Evolutionary conservation across 2,888 invertebrate genomes (phyloP), one percentile per base, ranked within the genome.

Genomic region (Thumatha senex): DNA sequence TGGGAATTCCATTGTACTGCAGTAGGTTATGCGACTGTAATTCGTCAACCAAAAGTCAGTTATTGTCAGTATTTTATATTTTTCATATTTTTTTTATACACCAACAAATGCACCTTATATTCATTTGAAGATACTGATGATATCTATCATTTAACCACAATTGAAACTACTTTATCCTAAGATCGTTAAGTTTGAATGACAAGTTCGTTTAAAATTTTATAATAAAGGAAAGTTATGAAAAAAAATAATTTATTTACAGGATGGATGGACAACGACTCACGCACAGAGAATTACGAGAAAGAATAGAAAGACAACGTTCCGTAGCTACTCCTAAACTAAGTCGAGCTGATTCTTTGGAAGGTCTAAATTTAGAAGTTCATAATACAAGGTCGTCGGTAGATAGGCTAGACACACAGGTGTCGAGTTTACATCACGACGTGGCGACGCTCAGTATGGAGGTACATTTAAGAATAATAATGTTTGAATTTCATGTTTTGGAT

Each of bases 361-460:
- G 94, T 7, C 74, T 94, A 46, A 93, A 93, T 77, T 82, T 92
- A 68, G 94, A 94, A 71, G 84, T 90, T 63, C 89, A 90, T 69
- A 85, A 90, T 63, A 91, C 91, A 1, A 80, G 89, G 54, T 92
- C 91, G 2, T 92, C 92, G 7, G 94, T 96, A 11, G 97, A 97
- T 70, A 92, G 95, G 65, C 89, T 97, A 36, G 97, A 97, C 74
- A 95, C 95, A 0, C 97, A 97, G 81, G 96, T 97, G 43, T 94
- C 95, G 11, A 95, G 95, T 40, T 83, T 97, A 56, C 97, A 97
- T 75, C 96, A 97, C 70, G 97, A 97, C 80, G 96, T 97, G 14
- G 96, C 96, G 0, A 95, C 96, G 18, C 93, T 97, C 38, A 97
- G 97, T 74, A 94, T 95, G 82, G 97, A 96, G 93, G 96, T 94